Evolutionary conservation across 2,888 invertebrate genomes (phyloP), one percentile per base, ranked within the genome.

Genomic region (Xanthorhoe spadicearia): DNA sequence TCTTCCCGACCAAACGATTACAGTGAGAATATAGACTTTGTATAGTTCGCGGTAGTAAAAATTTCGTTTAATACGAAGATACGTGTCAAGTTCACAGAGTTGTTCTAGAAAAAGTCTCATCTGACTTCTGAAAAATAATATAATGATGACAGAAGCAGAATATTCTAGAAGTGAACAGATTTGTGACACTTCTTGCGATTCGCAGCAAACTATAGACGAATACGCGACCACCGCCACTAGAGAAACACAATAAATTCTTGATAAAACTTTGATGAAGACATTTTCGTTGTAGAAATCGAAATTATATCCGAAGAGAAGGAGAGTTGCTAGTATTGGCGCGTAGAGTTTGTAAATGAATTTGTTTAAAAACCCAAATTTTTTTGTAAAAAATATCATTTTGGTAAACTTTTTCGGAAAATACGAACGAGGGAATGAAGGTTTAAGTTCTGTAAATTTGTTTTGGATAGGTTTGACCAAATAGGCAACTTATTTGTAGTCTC

Each of bases 91-190:
- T 15, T 77, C 72, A 0, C 69, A 59, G 1, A 90, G 46, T 4
- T 79, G 83, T 0, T 74, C 51, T 6, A 89, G 79, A 59, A 85
- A 91, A 1, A 46, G 49, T 1, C 71, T 67, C 0, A 84, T 70
- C 62, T 83, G 80, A 56, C 84, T 88, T 9, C 81, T 80, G 2
- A 80, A 82, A 28, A 83, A 73, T 5, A 87, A 59, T 55, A 88
- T 80, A 0, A 83, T 65, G 0, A 82, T 35, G 0, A 86, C 83
- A 0, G 86, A 85, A 0, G 72, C 64, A 0, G 78, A 69, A 50
- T 90, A 91, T 74, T 92, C 91, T 0, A 86, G 28, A 2, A 88
- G 60, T 0, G 89, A 84, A 87, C 89, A 89, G 0, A 81, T 58
- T 64, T 84, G 84, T 0, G 86, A 79, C 1, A 83, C 53, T 9